Percentiles rank a stretch among this genome's conserved stretches.
Evolutionary conservation across 2,888 invertebrate genomes (phyloP).

Genomic region (Ceraclea dissimilis): DNA sequence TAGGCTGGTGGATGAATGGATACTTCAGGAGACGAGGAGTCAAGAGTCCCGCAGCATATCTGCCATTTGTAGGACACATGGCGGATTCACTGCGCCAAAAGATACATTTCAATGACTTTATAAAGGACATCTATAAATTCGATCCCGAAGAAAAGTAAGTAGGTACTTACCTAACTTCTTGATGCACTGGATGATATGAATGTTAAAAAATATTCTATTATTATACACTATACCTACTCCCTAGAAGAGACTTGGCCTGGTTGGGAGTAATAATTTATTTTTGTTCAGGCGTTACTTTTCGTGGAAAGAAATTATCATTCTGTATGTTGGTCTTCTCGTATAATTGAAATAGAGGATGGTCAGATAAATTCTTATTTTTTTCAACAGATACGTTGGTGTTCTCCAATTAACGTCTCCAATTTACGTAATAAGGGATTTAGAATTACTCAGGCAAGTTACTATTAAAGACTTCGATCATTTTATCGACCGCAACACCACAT

Average conservation of each 20-base stretch:
- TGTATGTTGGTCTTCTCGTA: too few species aligned
- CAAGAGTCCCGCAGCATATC: constrained; percentile 26
- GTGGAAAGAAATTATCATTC: too few species aligned
- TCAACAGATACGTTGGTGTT: constrained; percentile 35
- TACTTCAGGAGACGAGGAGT: constrained; percentile 30
- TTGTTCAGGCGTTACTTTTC: too few species aligned
- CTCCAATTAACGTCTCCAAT: constrained; percentile 37
- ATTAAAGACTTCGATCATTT: constrained; percentile 51
- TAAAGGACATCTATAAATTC: constrained; percentile 28
- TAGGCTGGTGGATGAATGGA: constrained; percentile 10
- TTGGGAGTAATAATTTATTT: too few species aligned
- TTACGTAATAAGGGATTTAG: constrained; percentile 38
- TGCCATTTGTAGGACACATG: constrained; percentile 34
- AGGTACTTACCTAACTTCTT: too few species aligned
- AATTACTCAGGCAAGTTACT: constrained; percentile 41
- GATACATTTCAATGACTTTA: constrained; percentile 27
- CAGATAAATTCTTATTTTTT: not conserved
- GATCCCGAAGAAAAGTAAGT: constrained; percentile 33
- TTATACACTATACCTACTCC: too few species aligned
- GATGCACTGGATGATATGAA: too few species aligned
- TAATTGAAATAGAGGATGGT: too few species aligned
- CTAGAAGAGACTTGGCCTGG: too few species aligned
- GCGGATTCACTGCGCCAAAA: constrained; percentile 24
- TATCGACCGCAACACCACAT: constrained; percentile 38
- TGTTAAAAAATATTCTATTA: too few species aligned